These are phyloP conservation scores for Thaumetopoea pityocampa DNA, from an alignment of 1,140 invertebrate species.

Conservation along the genomic window DNA sequence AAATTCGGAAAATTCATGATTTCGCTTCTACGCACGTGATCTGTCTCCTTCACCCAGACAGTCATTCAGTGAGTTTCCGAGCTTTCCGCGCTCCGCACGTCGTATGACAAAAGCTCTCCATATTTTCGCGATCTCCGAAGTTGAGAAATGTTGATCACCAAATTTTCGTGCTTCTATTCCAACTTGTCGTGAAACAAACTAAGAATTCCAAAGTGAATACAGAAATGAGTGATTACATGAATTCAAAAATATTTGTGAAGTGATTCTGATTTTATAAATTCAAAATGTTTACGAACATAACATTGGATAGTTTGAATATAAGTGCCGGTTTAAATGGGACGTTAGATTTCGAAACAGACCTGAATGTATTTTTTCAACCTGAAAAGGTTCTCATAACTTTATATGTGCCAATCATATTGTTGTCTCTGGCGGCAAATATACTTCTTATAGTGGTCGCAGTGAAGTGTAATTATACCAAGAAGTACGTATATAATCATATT, in stretches of 20 bases:
- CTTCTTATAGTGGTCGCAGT: constrained; percentile 79
- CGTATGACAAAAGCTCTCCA: background rate
- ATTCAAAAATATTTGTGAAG: constrained; percentile 3
- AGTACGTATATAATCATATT: constrained; percentile 71
- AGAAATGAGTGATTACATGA: background rate
- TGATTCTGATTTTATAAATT: background rate
- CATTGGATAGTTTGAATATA: constrained; percentile 29
- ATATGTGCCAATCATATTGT: constrained; percentile 77
- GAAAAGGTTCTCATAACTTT: constrained; percentile 74
- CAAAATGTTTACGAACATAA: constrained; percentile 18
- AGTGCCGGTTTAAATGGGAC: constrained; percentile 34
- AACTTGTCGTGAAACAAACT: background rate
- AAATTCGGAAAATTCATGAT: too few relatives aligned
- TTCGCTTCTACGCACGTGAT: background rate
- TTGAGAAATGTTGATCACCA: too few relatives aligned
- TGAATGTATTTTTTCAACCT: constrained; percentile 58
- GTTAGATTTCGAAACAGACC: constrained; percentile 34
- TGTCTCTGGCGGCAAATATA: constrained; percentile 78
- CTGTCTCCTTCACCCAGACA: background rate
- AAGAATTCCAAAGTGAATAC: background rate
- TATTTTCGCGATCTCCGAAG: constrained; percentile 8
- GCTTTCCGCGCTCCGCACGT: constrained; percentile 9
- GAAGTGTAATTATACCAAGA: constrained; percentile 80
- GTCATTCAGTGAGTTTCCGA: constrained; percentile 15
- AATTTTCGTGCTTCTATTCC: too few relatives aligned